Evolutionary conservation across 92 coral and sea anemone genomes (phyloP), one percentile per base, ranked within the genome.

Genomic region (Porites rus): DNA sequence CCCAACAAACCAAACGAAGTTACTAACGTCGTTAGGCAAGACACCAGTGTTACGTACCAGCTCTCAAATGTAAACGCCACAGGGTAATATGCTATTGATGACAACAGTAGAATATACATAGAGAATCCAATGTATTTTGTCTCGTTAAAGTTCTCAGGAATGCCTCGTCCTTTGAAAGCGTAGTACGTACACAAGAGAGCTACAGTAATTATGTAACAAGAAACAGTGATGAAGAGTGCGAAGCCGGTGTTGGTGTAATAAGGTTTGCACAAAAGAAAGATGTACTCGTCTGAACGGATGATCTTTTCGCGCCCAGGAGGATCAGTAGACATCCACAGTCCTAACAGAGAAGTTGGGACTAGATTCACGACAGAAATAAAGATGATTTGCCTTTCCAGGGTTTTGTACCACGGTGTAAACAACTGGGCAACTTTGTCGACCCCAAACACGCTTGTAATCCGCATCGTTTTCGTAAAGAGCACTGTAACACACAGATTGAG

Each of bases 81-180:
- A 10, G 77, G 77, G 54, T 73, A 51, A 20, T 73, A 73, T 14
- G 60, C 60, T 19, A 73, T 16, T 10, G 46, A 20, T n/a, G 77
- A 73, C 46, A 73, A 52, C 25, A 13, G 46, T 24, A 90, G 77
- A 20, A 88, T 86, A 63, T 91, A 93, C 96, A 93, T 84, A 10
- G 94, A 93, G 76, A 93, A 93, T 13, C 87, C 91, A 76, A 93
- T 93, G 75, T 85, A 86, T 59, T 93, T 93, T 52, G 96, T 92
- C 79, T 93, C 96, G 88, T 88, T 93, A 66, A 93, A 93, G 87
- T 89, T 93, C 56, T 91, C 96, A 1, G 96, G 96, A 28, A 93
- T 84, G 28, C 84, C 85, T 76, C 96, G 80, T 14, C 90, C 94
- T 13, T 83, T 85, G 81, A 87, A 93, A 6, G 96, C 92, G 63